Percentiles rank a stretch among this genome's conserved stretches.
These are phyloP conservation scores for Crenuchus spilurus DNA, from an alignment of 2,797 vertebrate species.

Conservation along the genomic window DNA sequence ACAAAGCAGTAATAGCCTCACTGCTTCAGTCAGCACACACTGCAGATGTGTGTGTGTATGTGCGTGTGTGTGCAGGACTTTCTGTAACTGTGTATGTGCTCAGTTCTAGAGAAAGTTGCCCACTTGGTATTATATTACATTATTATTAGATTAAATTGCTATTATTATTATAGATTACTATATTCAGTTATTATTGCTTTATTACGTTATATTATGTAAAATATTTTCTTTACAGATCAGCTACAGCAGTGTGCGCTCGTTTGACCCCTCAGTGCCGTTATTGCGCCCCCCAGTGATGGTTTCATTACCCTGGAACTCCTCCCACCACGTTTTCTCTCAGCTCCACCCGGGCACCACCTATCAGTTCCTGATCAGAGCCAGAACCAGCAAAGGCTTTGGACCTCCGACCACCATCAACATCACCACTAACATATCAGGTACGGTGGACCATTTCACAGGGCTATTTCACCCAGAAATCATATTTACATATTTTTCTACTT, in stretches of 20 bases:
- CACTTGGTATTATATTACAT: too few species aligned
- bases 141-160: too few species aligned
- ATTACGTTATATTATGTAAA: too few species aligned
- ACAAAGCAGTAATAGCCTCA: constrained; percentile 14
- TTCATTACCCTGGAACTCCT: constrained; percentile 90
- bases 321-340: constrained; percentile 89
- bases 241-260: constrained; percentile 92
- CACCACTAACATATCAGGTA: constrained; percentile 99
- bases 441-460: neutral
- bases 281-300: constrained; percentile 88
- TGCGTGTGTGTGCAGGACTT: neutral
- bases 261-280: constrained; percentile 92
- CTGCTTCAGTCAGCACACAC: constrained; percentile 7
- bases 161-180: too few species aligned
- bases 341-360: constrained; percentile 96
- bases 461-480: too few species aligned
- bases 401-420: constrained; percentile 90
- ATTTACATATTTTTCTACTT: too few species aligned
- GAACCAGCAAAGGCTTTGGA: constrained; percentile 94
- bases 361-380: constrained; percentile 92
- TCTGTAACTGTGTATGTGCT: too few species aligned
- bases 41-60: neutral
- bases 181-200: too few species aligned
- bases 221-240: constrained; percentile 85
- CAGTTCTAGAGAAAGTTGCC: too few species aligned